These are phyloP conservation scores for Plebejus argus DNA, from an alignment of 2,888 invertebrate species.

Conservation along the genomic window DNA sequence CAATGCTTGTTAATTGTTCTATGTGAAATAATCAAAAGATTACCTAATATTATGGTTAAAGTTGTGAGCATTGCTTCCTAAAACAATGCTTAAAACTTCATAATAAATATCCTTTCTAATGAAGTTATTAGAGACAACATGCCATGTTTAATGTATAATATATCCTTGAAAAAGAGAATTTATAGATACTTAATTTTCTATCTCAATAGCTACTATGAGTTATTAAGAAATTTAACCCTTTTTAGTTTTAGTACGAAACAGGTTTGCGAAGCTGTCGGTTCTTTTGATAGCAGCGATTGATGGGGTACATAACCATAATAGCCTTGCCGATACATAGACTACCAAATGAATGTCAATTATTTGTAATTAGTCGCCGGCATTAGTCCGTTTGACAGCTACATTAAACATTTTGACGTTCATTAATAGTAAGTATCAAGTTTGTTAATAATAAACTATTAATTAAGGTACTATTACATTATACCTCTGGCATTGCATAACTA, in stretches of 20 bases:
- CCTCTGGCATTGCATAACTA: not conserved
- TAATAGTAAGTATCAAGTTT: constrained; percentile 25
- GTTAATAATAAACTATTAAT: constrained; percentile 18
- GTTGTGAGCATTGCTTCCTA: no score
- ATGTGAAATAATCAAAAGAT: no score
- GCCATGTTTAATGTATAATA: not conserved
- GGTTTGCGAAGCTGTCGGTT: constrained; percentile 8
- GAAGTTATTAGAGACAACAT: not conserved
- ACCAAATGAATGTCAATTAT: constrained; percentile 34
- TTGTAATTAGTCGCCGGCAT: constrained; percentile 35
- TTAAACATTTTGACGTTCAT: constrained; percentile 33
- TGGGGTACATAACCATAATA: constrained; percentile 17
- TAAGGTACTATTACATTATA: constrained; percentile 4
- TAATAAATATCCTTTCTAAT: no score
- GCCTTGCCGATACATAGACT: constrained; percentile 25
- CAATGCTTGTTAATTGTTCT: no score
- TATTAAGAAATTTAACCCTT: constrained; percentile 2
- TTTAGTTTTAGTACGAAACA: not conserved
- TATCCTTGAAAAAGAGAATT: not conserved
- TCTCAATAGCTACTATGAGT: not conserved
- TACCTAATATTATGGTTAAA: no score
- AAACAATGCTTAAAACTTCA: no score
- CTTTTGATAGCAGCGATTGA: constrained; percentile 18
- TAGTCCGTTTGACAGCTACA: constrained; percentile 33
- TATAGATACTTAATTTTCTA: not conserved